Conservation (phyloP, 2,113 vertebrate genomes). For the Stictonetta naevosa region DNA sequence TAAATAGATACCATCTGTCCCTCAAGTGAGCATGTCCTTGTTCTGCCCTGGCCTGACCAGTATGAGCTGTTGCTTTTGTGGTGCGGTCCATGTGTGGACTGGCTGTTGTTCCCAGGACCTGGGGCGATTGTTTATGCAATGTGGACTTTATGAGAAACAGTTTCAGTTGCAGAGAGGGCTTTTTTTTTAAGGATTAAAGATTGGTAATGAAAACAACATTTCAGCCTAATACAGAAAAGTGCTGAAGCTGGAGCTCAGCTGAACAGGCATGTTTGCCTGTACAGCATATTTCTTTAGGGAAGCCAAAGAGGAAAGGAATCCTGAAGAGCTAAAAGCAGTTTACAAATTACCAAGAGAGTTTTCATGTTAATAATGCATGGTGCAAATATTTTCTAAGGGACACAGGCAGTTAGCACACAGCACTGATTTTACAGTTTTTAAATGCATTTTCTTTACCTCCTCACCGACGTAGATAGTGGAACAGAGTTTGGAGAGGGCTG, state of each 20-base stretch:
- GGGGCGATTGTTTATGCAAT: slow-evolving; percentile 67
- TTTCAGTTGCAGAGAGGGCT: not conserved
- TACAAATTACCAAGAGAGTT: slow-evolving; percentile 22
- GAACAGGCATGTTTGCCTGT: slow-evolving; percentile 3
- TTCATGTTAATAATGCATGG: slow-evolving; percentile 40
- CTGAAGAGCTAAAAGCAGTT: not conserved
- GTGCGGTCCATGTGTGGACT: not conserved
- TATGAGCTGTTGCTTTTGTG: slow-evolving; percentile 36
- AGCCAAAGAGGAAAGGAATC: slow-evolving; percentile 29
- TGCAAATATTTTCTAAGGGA: slow-evolving; percentile 54
- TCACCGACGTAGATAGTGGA: not conserved
- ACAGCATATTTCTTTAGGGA: slow-evolving; percentile 6
- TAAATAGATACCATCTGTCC: slow-evolving; percentile 74
- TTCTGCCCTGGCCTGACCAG: slow-evolving; percentile 35
- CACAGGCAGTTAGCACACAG: slow-evolving; percentile 13
- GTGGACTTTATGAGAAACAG: slow-evolving; percentile 73
- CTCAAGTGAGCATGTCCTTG: slow-evolving; percentile 20
- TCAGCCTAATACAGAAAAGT: slow-evolving; percentile 76
- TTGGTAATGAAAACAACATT: slow-evolving; percentile 72
- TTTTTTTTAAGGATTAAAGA: slow-evolving; percentile 52
- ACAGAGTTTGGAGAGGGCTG: not conserved
- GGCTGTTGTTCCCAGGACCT: slow-evolving; percentile 72
- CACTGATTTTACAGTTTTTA: not conserved
- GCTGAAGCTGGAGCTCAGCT: slow-evolving; percentile 54
- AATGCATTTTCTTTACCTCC: not conserved